A percentile compares a stretch with the other conserved stretches of the same genome.
phyloP scores from a whole-genome alignment of 2,797 vertebrate species.

The Monodelphis domestica region DNA sequence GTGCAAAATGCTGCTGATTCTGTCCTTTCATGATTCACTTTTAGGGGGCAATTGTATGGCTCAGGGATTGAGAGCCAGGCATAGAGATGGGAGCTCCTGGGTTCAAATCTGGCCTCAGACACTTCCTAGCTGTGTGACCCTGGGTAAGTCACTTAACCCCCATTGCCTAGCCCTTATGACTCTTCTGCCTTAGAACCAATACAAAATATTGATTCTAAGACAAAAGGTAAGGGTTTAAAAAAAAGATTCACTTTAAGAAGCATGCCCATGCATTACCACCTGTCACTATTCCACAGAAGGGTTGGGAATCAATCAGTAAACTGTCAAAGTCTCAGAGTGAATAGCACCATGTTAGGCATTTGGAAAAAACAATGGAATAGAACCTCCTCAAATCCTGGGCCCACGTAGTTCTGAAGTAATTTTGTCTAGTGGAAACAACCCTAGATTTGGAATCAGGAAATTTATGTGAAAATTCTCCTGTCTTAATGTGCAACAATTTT shows the following conservation, averaged over 20 bases:
- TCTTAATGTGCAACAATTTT: background rate
- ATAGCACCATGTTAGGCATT: background rate
- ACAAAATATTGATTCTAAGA: too few species aligned
- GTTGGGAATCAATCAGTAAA: background rate
- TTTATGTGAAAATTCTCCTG: background rate
- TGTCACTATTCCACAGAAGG: background rate
- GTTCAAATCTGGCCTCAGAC: too few species aligned
- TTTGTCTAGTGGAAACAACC: background rate
- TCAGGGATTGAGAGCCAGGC: too few species aligned
- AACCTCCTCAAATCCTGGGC: background rate
- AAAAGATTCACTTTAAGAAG: background rate
- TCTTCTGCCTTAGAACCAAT: too few species aligned
- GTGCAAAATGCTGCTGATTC: background rate
- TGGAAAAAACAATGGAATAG: background rate
- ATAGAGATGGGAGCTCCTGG: too few species aligned
- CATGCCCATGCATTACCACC: background rate
- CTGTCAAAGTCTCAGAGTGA: background rate
- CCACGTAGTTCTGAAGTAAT: background rate
- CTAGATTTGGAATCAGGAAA: background rate
- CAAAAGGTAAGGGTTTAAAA: too few species aligned
- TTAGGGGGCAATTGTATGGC: too few species aligned
- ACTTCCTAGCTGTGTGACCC: too few species aligned
- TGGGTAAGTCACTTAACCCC: too few species aligned
- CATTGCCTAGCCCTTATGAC: too few species aligned
- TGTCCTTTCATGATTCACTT: background rate